A percentile compares a stretch with the other conserved stretches of the same genome.
These are phyloP conservation scores for Erpornis zantholeuca DNA, from an alignment of 2,113 vertebrate species.

Conservation along the genomic window DNA sequence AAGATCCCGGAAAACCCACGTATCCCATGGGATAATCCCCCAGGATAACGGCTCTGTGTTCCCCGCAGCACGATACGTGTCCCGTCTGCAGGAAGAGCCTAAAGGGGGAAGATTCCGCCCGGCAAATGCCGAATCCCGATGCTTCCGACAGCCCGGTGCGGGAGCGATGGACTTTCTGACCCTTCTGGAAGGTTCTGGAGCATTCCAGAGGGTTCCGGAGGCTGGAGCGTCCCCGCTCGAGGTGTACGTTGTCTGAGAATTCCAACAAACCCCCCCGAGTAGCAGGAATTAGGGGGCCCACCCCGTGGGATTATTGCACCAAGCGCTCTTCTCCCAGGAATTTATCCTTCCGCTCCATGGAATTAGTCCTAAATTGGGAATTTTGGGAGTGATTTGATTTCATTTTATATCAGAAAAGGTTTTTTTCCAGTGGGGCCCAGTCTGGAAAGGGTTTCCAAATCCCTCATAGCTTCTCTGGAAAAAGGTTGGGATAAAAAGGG, in stretches of 20 bases:
- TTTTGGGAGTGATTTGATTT: not conserved
- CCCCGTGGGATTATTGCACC: not conserved
- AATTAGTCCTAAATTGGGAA: not conserved
- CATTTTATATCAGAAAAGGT: not conserved
- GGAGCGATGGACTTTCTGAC: constrained; percentile 95
- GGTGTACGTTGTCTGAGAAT: not conserved
- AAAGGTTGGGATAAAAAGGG: not conserved
- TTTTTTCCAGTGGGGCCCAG: not conserved
- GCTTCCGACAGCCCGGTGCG: constrained; percentile 79
- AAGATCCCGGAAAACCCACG: constrained; percentile 17
- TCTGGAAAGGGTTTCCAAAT: not conserved
- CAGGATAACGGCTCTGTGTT: not conserved
- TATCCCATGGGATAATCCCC: not conserved
- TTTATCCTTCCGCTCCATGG: not conserved
- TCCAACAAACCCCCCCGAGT: not conserved
- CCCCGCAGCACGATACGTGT: constrained; percentile 91
- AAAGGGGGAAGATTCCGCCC: constrained; percentile 88
- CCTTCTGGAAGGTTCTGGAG: not conserved
- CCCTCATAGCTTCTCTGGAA: not conserved
- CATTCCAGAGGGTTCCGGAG: not conserved
- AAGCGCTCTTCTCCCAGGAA: not conserved
- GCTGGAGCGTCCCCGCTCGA: not conserved
- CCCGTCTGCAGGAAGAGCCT: constrained; percentile 96
- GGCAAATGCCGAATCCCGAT: constrained; percentile 74
- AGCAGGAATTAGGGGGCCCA: not conserved